Base-by-base conservation (phyloP, 2,888 invertebrate species). In the Nysson spinosus region DNA sequence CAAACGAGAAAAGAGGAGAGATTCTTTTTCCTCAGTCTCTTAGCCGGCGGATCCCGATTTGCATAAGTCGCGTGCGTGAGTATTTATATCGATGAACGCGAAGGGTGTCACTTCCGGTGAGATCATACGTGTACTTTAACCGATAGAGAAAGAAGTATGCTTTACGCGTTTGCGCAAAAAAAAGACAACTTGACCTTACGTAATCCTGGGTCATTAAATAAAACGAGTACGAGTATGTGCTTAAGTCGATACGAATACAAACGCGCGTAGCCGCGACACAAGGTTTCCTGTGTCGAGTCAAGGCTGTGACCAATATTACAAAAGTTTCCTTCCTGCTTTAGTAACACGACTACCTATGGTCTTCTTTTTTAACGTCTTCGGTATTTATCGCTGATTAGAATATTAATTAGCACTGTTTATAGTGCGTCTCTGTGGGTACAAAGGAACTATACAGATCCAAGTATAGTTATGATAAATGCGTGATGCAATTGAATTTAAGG, bases 11-110 rank as follows among this genome's bases (percentile, higher is more conserved):
- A 19, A 28, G 28, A 30, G 14, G 20, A 35, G 34, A 32, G n/a
- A n/a, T n/a, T n/a, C n/a, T n/a, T n/a, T n/a, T 32, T 14, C 37
- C 20, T 62, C 50, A 43, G 44, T 39, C 28, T 5, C 20, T 26
- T 7, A 11, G 16, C 12, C 26, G 34, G 40, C 4, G 22, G 5
- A 3, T 11, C 12, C 9, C 32, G 35, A 39, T 50, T 60, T 35
- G 22, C 43, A 14, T 30, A 30, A 3, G 17, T 35, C 44, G 58
- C 40, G 51, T 54, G 26, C n/a, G 55, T 40, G 35, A 71, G 57
- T 80, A 82, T 82, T 82, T 80, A 82, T 82, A 81, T 77, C 79
- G 80, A 78, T 82, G 82, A 82, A 57, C 60, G 47, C 43, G 51
- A 67, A 64, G 67, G 63, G 60, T 69, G 70, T 75, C 75, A 73